phyloP scores from a whole-genome alignment of 1,140 invertebrate genomes.

The Onthophagus taurus region DNA sequence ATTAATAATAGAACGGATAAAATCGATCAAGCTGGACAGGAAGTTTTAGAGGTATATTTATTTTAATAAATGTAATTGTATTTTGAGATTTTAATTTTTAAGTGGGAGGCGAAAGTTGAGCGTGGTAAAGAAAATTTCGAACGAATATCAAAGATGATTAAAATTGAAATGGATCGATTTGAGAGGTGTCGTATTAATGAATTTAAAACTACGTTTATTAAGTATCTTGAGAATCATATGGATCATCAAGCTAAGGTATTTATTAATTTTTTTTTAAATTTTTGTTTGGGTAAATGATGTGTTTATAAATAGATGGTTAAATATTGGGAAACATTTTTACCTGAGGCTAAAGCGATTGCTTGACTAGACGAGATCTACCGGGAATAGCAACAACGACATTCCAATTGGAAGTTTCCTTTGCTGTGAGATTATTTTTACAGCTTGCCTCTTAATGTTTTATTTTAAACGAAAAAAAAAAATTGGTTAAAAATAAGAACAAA shows the following conservation, averaged over 20 bases:
- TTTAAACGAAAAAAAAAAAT: too few relatives aligned
- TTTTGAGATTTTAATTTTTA: slow-evolving; percentile 20
- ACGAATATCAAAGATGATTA: slow-evolving; percentile 91
- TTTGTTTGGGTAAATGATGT: neutral
- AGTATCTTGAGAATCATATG: slow-evolving; percentile 90
- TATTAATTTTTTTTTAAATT: slow-evolving; percentile 11
- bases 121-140: slow-evolving; percentile 94
- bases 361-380: slow-evolving; percentile 41
- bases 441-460: too few relatives aligned
- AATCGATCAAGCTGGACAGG: slow-evolving; percentile 75
- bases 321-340: slow-evolving; percentile 90
- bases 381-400: slow-evolving; percentile 37
- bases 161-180: slow-evolving; percentile 90
- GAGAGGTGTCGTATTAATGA: slow-evolving; percentile 81
- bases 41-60: slow-evolving; percentile 75
- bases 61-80: slow-evolving; percentile 7
- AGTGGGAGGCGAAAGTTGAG: slow-evolving; percentile 95
- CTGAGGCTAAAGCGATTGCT: slow-evolving; percentile 81
- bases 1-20: slow-evolving; percentile 75
- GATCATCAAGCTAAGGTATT: slow-evolving; percentile 87
- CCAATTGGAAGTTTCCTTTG: slow-evolving; percentile 37
- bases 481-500: too few relatives aligned
- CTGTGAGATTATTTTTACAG: too few relatives aligned
- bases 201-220: slow-evolving; percentile 81
- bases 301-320: slow-evolving; percentile 68